A percentile compares a stretch with the other conserved stretches of the same genome.
Conservation (phyloP, 2,113 vertebrate genomes). For the Capreolus pygargus region DNA sequence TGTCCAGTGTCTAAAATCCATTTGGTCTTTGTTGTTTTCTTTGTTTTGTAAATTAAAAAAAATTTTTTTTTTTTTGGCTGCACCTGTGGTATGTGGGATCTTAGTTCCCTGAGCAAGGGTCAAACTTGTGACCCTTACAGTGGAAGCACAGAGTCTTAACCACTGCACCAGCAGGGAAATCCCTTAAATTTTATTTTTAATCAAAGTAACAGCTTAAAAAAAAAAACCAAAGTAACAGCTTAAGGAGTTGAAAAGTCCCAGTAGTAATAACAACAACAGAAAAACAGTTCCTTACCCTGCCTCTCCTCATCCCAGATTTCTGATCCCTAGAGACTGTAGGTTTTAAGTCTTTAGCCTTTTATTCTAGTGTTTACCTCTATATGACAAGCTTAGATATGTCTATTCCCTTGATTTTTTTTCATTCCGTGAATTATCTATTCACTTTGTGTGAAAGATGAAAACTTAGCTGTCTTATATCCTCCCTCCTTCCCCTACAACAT, state of each 20-base stretch:
- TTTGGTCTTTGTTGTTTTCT: background rate
- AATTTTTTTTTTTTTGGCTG: background rate
- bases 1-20: background rate
- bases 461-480: background rate
- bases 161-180: background rate
- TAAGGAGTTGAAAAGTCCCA: background rate
- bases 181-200: background rate
- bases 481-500: too few species aligned
- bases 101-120: background rate
- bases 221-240: background rate
- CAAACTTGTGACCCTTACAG: background rate
- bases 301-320: background rate
- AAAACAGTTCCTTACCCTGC: background rate
- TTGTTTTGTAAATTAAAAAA: background rate
- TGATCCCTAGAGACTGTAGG: background rate
- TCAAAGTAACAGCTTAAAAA: background rate
- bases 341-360: background rate
- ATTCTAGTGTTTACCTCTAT: background rate
- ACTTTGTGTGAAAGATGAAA: background rate
- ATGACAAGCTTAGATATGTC: background rate
- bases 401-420: background rate
- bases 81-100: background rate
- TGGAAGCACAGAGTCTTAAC: background rate
- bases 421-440: background rate
- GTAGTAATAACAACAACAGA: background rate